These are phyloP conservation scores for Agrochola lychnidis DNA, from an alignment of 2,888 invertebrate genomes.

Conservation along the genomic window DNA sequence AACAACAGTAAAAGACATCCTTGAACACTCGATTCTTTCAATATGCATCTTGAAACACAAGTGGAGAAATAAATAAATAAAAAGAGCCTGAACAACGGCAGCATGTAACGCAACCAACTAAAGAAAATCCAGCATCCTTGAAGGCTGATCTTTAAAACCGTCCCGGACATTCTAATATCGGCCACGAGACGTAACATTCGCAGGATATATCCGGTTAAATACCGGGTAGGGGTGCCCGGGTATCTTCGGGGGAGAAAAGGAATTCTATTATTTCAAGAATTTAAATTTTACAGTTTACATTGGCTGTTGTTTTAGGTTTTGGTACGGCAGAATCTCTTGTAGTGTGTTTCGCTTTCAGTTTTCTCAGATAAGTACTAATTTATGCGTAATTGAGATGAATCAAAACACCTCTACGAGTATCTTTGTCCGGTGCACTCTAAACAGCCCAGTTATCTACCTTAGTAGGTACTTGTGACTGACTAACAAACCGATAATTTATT, in stretches of 20 bases:
- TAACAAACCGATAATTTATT: background rate
- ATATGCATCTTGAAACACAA: slow-evolving; percentile 39
- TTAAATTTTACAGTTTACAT: slow-evolving; percentile 42
- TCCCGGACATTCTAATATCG: slow-evolving; percentile 78
- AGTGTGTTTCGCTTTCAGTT: background rate
- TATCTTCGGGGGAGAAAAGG: slow-evolving; percentile 45
- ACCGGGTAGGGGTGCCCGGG: slow-evolving; percentile 70
- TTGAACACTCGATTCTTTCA: slow-evolving; percentile 14
- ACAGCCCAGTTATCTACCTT: background rate
- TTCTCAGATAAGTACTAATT: background rate
- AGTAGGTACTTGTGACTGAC: too few relatives aligned
- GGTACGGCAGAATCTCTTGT: background rate
- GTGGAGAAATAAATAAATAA: slow-evolving; percentile 29
- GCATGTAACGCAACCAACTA: slow-evolving; percentile 53
- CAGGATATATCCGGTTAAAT: slow-evolving; percentile 75
- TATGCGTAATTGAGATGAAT: background rate
- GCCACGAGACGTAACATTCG: slow-evolving; percentile 65
- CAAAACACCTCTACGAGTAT: background rate
- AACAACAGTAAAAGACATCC: background rate
- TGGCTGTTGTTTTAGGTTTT: slow-evolving; percentile 21
- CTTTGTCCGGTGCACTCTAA: background rate
- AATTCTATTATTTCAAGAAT: slow-evolving; percentile 60
- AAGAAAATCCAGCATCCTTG: slow-evolving; percentile 51
- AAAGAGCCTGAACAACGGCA: slow-evolving; percentile 36
- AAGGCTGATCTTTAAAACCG: slow-evolving; percentile 63